A percentile compares a stretch with the other conserved stretches of the same genome.
phyloP scores from a whole-genome alignment of 2,113 vertebrate species.

The Recurvirostra avosetta region DNA sequence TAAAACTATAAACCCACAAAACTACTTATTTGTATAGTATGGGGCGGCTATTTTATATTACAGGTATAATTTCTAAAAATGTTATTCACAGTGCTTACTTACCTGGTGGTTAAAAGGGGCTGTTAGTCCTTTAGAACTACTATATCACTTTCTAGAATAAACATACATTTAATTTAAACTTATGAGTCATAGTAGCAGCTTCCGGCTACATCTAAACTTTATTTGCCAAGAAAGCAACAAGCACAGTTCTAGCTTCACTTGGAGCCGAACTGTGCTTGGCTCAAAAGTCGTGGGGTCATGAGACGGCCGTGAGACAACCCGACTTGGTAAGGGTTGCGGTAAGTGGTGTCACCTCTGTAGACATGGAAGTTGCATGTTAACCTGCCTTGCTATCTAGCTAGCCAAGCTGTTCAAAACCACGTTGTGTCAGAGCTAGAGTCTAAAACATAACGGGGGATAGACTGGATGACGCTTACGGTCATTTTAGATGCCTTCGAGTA shows the following conservation, averaged over 20 bases:
- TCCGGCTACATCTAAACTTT: neutral
- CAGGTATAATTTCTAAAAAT: neutral
- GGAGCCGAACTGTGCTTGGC: neutral
- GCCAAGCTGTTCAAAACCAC: neutral
- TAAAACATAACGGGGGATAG: neutral
- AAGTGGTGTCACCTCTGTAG: neutral
- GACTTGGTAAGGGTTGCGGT: accelerated
- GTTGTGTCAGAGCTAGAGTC: neutral
- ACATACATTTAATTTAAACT: neutral
- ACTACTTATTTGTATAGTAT: neutral
- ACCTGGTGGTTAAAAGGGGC: neutral
- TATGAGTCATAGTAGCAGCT: neutral
- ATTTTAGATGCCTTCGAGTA: neutral
- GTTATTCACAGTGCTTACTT: neutral
- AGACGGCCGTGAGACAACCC: neutral
- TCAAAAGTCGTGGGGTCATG: neutral
- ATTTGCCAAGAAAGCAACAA: neutral
- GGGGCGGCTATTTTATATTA: neutral
- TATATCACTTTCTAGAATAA: neutral
- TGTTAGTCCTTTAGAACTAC: neutral
- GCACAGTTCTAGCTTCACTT: neutral
- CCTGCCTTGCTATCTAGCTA: neutral
- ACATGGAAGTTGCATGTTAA: neutral
- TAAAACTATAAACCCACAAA: no score
- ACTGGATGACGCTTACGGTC: neutral